Percentiles rank a stretch among this genome's conserved stretches.
Conservation (phyloP, 2,888 invertebrate genomes). For the Lamproptera curius region DNA sequence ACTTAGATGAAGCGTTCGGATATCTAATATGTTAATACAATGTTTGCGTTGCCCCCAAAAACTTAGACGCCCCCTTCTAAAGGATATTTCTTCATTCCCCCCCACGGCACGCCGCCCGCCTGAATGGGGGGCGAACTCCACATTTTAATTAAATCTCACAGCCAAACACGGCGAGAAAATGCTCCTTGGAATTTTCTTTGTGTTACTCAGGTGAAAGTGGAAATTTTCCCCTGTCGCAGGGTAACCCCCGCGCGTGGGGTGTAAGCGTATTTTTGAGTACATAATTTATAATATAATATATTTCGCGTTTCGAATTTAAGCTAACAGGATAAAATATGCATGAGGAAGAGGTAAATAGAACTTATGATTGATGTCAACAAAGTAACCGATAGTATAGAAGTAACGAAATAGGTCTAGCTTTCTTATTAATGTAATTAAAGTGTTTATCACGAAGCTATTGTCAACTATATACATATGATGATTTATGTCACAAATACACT, state of each 20-base stretch:
- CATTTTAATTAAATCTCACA: constrained; percentile 72
- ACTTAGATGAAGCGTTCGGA: constrained; percentile 21
- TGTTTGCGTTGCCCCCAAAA: constrained; percentile 67
- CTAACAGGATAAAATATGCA: too few relatives aligned
- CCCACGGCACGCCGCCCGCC: constrained; percentile 25
- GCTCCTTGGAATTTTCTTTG: constrained; percentile 69
- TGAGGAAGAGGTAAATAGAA: too few relatives aligned
- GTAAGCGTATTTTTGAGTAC: not conserved
- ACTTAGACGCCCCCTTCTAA: constrained; percentile 42
- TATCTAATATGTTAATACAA: constrained; percentile 73
- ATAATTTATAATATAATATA: too few relatives aligned
- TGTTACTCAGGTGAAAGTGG: constrained; percentile 35
- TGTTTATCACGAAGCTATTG: too few relatives aligned
- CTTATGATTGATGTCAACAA: too few relatives aligned
- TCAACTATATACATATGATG: too few relatives aligned
- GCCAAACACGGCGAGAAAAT: constrained; percentile 49
- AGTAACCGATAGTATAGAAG: too few relatives aligned
- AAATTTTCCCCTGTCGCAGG: constrained; percentile 22
- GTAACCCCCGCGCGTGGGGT: not conserved
- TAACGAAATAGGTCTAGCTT: too few relatives aligned
- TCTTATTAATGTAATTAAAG: too few relatives aligned
- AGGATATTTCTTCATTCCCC: constrained; percentile 56
- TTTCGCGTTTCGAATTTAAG: too few relatives aligned
- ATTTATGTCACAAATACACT: too few relatives aligned
- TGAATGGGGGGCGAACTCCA: constrained; percentile 36